phyloP scores from a whole-genome alignment of 2,888 invertebrate genomes.

The Aphidoletes aphidimyza region DNA sequence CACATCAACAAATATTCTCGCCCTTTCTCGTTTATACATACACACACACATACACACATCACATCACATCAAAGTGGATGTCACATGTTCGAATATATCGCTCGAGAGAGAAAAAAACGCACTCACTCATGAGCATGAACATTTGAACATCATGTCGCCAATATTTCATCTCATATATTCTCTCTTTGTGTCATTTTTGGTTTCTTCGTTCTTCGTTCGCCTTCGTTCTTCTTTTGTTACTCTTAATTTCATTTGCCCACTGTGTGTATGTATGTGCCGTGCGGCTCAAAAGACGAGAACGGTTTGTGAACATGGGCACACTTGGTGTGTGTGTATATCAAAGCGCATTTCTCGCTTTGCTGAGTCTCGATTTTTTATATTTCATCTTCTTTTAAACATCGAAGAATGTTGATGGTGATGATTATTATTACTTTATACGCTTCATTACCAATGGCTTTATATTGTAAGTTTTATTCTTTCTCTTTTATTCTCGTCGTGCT shows the following conservation, averaged over 20 bases:
- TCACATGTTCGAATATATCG: slow-evolving; percentile 18
- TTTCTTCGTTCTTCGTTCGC: not conserved
- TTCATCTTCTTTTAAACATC: not conserved
- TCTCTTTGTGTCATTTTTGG: not conserved
- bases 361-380: too few species aligned
- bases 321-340: not conserved
- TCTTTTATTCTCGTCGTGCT: not conserved
- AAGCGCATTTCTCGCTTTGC: slow-evolving; percentile 43
- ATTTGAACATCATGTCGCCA: slow-evolving; percentile 43
- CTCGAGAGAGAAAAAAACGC: too few species aligned
- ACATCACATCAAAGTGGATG: not conserved
- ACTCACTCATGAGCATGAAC: slow-evolving; percentile 31
- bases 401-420: slow-evolving; percentile 45
- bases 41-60: too few species aligned
- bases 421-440: slow-evolving; percentile 38
- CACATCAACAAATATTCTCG: not conserved
- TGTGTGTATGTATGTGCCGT: too few species aligned
- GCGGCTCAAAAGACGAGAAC: not conserved
- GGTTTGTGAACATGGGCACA: too few species aligned
- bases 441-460: slow-evolving; percentile 43
- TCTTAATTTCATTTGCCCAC: slow-evolving; percentile 46
- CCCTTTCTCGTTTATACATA: too few species aligned
- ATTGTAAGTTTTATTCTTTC: not conserved
- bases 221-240: not conserved
- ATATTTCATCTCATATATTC: slow-evolving; percentile 36